Conservation (phyloP, 2,888 invertebrate species). For the Pedicia rivosa region DNA sequence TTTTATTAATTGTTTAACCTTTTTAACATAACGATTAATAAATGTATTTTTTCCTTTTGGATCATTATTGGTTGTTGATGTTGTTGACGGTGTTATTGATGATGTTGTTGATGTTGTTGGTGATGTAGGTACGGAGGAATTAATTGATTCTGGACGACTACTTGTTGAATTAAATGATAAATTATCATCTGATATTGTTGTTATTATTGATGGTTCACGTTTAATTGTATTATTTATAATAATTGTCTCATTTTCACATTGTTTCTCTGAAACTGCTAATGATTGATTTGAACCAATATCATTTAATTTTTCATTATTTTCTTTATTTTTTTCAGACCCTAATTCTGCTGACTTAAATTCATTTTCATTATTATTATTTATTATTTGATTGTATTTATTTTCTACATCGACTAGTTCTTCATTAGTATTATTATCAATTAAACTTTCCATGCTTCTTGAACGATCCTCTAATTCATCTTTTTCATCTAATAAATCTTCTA, state of each 20-base stretch:
- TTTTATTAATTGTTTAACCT: slow-evolving; percentile 59
- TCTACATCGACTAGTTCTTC: slow-evolving; percentile 6
- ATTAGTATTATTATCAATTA: slow-evolving; percentile 10
- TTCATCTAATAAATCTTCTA: slow-evolving; percentile 42
- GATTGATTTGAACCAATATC: slow-evolving; percentile 8
- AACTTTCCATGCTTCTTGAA: slow-evolving; percentile 28
- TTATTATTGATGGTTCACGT: not conserved
- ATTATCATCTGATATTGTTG: not conserved
- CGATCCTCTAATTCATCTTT: slow-evolving; percentile 26
- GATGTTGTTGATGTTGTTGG: not conserved
- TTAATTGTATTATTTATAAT: slow-evolving; percentile 6
- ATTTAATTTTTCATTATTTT: no score
- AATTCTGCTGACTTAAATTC: no score
- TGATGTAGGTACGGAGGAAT: not conserved
- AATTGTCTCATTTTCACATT: slow-evolving; percentile 8
- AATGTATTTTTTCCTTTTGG: slow-evolving; percentile 61
- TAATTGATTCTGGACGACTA: not conserved
- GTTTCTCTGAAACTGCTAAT: slow-evolving; percentile 7
- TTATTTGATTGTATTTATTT: slow-evolving; percentile 9
- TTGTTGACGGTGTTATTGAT: slow-evolving; percentile 13
- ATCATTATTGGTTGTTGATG: slow-evolving; percentile 26
- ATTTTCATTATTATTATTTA: slow-evolving; percentile 6
- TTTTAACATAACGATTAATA: slow-evolving; percentile 71
- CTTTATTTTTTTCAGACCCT: no score
- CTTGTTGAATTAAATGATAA: slow-evolving; percentile 3